Conservation (phyloP, 2,113 vertebrate genomes). For the Bungarus multicinctus region DNA sequence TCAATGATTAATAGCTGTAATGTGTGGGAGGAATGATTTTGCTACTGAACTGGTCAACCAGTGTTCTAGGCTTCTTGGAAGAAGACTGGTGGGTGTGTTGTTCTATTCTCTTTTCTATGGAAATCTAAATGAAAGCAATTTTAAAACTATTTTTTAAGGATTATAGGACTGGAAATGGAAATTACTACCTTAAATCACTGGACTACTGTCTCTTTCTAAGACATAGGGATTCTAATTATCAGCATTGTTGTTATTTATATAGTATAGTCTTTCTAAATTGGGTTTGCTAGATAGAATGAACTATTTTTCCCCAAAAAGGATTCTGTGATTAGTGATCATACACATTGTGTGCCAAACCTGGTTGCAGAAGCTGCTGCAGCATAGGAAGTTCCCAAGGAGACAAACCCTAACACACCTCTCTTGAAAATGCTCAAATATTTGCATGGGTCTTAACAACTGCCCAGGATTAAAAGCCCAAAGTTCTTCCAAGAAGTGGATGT, state of each 20-base stretch:
- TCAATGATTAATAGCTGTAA: not conserved
- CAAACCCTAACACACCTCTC: not conserved
- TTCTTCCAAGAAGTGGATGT: not conserved
- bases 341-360: not conserved
- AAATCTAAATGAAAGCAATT: not conserved
- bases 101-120: not conserved
- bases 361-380: not conserved
- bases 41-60: slow-evolving; percentile 7
- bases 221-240: not conserved
- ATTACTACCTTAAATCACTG: not conserved
- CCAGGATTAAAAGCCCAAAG: not conserved
- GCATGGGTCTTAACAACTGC: not conserved
- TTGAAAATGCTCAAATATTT: not conserved
- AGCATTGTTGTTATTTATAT: not conserved
- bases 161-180: not conserved
- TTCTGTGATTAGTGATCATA: not conserved
- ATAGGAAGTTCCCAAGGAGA: not conserved
- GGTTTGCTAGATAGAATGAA: not conserved
- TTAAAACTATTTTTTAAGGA: not conserved
- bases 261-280: not conserved
- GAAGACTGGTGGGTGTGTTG: not conserved
- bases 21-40: slow-evolving; percentile 20
- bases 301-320: not conserved
- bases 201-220: not conserved
- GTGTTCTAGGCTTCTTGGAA: not conserved